Percentiles rank a stretch among this genome's conserved stretches.
Evolutionary conservation across 2,797 vertebrate species (phyloP).

Genomic region (Neosilurus mollespiculum): DNA sequence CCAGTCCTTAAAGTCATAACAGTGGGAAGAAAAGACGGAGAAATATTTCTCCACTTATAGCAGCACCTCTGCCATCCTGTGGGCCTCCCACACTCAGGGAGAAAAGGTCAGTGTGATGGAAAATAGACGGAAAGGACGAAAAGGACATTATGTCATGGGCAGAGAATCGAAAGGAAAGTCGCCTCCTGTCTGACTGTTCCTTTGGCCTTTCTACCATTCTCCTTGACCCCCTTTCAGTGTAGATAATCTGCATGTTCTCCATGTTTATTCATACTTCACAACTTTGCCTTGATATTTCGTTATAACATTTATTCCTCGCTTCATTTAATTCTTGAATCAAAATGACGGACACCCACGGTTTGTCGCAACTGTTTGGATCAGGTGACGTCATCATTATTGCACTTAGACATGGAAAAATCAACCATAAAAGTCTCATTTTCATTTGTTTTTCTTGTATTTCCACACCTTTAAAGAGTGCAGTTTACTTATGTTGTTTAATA

Average conservation of each 20-base stretch:
- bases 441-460: too few species aligned
- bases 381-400: too few species aligned
- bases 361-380: too few species aligned
- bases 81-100: neutral
- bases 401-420: too few species aligned
- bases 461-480: too few species aligned
- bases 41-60: conserved; percentile 8
- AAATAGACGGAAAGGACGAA: neutral
- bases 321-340: neutral
- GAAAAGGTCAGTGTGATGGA: neutral
- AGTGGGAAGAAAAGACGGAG: neutral
- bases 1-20: conserved; percentile 17
- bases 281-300: neutral
- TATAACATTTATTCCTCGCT: neutral
- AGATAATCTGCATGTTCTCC: too few species aligned
- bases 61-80: neutral
- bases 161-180: neutral
- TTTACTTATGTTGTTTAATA: too few species aligned
- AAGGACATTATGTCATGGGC: neutral
- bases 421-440: too few species aligned
- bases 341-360: too few species aligned
- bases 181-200: neutral
- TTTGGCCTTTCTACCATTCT: neutral
- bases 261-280: neutral
- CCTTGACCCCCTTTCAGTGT: neutral